phyloP scores from a whole-genome alignment of 2,888 invertebrate species.

The Leptura quadrifasciata region DNA sequence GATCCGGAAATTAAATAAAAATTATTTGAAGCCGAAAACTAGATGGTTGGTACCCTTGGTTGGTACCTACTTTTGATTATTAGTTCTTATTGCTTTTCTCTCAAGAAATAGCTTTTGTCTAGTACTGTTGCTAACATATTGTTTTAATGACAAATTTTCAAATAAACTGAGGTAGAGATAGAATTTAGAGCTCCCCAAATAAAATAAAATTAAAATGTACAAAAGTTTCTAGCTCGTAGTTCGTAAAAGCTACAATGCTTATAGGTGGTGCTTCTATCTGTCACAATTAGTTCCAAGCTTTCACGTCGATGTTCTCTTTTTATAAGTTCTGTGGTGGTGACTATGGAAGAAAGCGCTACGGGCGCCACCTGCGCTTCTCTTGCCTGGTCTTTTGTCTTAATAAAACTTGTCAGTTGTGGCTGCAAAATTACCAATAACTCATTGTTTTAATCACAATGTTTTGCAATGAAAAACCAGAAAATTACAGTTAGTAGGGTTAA shows the following conservation, averaged over 20 bases:
- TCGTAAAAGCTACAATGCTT: not conserved
- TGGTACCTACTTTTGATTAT: too few species aligned
- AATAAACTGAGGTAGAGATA: too few species aligned
- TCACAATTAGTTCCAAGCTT: not conserved
- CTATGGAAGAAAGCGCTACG: slow-evolving; percentile 54
- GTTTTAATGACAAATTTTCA: too few species aligned
- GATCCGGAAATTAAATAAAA: too few species aligned
- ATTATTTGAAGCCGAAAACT: too few species aligned
- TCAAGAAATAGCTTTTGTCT: too few species aligned
- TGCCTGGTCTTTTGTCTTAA: slow-evolving; percentile 40
- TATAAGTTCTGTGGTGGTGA: slow-evolving; percentile 8
- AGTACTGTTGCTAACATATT: too few species aligned
- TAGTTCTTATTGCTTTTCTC: too few species aligned
- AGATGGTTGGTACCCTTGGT: too few species aligned
- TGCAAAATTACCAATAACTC: slow-evolving; percentile 73
- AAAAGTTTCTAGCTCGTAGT: too few species aligned
- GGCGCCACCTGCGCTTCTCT: slow-evolving; percentile 49
- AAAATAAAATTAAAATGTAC: too few species aligned
- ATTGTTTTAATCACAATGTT: slow-evolving; percentile 72
- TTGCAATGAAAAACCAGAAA: slow-evolving; percentile 61
- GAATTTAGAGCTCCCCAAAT: too few species aligned
- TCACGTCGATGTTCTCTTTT: not conserved
- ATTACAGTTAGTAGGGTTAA: slow-evolving; percentile 57
- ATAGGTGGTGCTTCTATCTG: not conserved
- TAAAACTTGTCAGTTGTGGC: slow-evolving; percentile 66